These are phyloP conservation scores for Pontoporia blainvillei DNA, from an alignment of 2,113 vertebrate species.

Conservation along the genomic window DNA sequence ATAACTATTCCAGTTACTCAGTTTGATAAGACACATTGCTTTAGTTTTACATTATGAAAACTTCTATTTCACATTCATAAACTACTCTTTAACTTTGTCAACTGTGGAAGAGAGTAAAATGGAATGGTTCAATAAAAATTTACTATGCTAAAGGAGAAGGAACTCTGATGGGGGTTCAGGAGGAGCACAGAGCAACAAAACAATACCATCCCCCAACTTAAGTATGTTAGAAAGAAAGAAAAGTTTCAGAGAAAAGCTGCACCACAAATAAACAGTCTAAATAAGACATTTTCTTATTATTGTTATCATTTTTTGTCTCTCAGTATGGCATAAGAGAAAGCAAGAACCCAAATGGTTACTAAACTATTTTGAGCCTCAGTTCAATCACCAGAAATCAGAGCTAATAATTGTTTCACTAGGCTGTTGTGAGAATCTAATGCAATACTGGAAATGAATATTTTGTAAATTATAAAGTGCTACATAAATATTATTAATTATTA, in stretches of 20 bases:
- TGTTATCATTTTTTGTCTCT: neutral
- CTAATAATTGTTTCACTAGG: neutral
- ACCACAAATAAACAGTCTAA: neutral
- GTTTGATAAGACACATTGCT: neutral
- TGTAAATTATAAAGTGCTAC: slow-evolving; percentile 3
- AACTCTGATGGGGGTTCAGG: neutral
- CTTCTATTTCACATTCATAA: neutral
- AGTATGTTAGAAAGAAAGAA: neutral
- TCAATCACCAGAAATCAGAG: neutral
- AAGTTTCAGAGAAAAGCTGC: neutral
- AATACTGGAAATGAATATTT: neutral
- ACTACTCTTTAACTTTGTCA: neutral
- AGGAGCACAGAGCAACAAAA: neutral
- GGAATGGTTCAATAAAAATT: neutral
- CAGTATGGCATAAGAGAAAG: neutral
- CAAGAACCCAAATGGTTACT: neutral
- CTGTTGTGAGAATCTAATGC: neutral
- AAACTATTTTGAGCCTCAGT: neutral
- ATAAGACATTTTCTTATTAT: neutral
- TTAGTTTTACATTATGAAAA: slow-evolving; percentile 18
- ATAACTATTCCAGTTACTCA: neutral
- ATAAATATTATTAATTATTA: slow-evolving; percentile 19
- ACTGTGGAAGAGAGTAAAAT: neutral
- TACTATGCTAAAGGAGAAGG: neutral
- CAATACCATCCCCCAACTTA: neutral